These are phyloP conservation scores for Monomorium pharaonis DNA, from an alignment of 1,140 invertebrate species.

Conservation along the genomic window DNA sequence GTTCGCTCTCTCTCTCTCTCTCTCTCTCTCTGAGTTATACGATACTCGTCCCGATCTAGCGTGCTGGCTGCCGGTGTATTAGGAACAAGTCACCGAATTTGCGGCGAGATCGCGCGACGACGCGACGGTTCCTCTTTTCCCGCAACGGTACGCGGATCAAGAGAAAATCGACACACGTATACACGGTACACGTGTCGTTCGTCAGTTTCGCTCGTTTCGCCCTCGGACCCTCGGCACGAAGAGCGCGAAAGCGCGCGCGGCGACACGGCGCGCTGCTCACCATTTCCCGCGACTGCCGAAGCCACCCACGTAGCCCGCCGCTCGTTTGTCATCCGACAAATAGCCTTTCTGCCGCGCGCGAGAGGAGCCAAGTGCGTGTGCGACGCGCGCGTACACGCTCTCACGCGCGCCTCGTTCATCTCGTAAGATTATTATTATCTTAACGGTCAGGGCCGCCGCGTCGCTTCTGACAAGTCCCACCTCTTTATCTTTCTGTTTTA, in stretches of 20 bases:
- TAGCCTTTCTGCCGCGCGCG: constrained; percentile 76
- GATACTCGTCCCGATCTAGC: constrained; percentile 80
- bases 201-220: constrained; percentile 52
- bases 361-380: constrained; percentile 71
- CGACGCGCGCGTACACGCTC: constrained; percentile 58
- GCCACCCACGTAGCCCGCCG: constrained; percentile 84
- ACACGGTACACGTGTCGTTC: constrained; percentile 1
- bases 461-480: background rate
- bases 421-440: constrained; percentile 73
- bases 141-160: background rate
- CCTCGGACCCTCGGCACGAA: constrained; percentile 70
- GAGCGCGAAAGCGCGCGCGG: constrained; percentile 79
- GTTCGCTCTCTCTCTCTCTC: too few species aligned
- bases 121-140: constrained; percentile 17
- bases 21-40: constrained; percentile 74
- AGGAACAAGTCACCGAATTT: constrained; percentile 73
- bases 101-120: constrained; percentile 37
- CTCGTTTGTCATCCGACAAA: constrained; percentile 85
- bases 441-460: constrained; percentile 62
- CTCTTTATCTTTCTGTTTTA: background rate
- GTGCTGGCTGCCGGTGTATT: constrained; percentile 66
- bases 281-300: constrained; percentile 83
- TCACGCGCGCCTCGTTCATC: constrained; percentile 51
- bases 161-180: constrained; percentile 36
- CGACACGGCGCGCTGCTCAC: constrained; percentile 84